Base-by-base conservation (phyloP, 2,113 vertebrate genomes). In the Labrus mixtus region DNA sequence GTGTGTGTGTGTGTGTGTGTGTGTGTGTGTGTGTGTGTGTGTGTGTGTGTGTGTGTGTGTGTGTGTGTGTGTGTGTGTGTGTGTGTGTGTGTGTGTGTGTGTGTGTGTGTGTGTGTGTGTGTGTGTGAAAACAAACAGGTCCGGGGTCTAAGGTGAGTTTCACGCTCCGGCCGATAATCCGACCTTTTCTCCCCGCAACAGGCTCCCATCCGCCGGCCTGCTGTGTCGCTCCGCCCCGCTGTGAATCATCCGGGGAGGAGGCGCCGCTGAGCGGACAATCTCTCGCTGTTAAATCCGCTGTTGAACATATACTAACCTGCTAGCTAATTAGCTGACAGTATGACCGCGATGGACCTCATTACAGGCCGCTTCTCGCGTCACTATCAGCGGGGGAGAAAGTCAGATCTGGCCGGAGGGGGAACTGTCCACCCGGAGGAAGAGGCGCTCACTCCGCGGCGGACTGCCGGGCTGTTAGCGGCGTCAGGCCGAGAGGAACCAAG, bases 41-140 rank as follows among this genome's bases (percentile, higher is more conserved):
- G 46, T 45, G 50, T 53, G 10, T 22, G 16, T 20, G 23, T 48
- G 43, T 46, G 2, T 37, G 43, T 11, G 29, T 37, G 8, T 50
- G 29, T 16, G 13, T 37, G 56, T 11, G 56, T 50, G 13, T 50
- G 20, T 23, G 25, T 39, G 25, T 17, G 23, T 56, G 60, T 64
- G 71, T 64, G 17, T 41, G 23, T 29, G 51, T n/a, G 51, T 43
- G 60, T 22, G 70, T 20, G 62, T 56, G 59, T 29, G 41, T 15
- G 50, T 41, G 51, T 22, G 36, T 57, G 53, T 29, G 68, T 29
- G 39, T n/a, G 22, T n/a, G 39, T 46, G 16, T 61, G 12, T 39
- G 46, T 67, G 79, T 81, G 67, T 71, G 67, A 91, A 94, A 89
- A 95, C 93, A 95, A 94, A 94, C 93, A 60, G 74, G 87, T 73